phyloP scores from a whole-genome alignment of 2,888 invertebrate species.

The Dugesia japonica region DNA sequence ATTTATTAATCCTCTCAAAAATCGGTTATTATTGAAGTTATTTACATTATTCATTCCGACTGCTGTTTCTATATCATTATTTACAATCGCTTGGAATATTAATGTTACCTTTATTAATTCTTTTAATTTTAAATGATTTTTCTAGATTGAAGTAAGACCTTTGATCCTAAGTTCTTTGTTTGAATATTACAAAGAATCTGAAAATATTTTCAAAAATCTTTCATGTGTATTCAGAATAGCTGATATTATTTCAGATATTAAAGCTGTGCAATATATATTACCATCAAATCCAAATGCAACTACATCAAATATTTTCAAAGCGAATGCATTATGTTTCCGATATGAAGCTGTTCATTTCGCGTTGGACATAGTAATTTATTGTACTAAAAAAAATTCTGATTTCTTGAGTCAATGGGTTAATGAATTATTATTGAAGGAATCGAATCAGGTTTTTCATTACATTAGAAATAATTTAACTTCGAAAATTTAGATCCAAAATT shows the following conservation, averaged over 20 bases:
- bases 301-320: background rate
- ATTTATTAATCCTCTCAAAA: background rate
- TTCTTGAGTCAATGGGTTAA: constrained; percentile 1
- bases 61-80: background rate
- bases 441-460: background rate
- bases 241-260: background rate
- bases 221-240: background rate
- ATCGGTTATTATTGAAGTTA: background rate
- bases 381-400: background rate
- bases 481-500: background rate
- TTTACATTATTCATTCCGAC: background rate
- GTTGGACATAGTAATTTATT: background rate
- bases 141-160: background rate
- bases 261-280: background rate
- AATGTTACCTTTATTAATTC: background rate
- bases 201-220: background rate
- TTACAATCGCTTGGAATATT: background rate
- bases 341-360: constrained; percentile 12
- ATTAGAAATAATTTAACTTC: background rate
- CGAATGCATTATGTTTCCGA: background rate
- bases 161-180: background rate
- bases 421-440: background rate
- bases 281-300: background rate
- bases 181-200: background rate
- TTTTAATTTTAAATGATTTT: background rate